Percentiles rank a stretch among this genome's conserved stretches.
Evolutionary conservation across 2,888 invertebrate species (phyloP).

Genomic region (Plusia festucae): DNA sequence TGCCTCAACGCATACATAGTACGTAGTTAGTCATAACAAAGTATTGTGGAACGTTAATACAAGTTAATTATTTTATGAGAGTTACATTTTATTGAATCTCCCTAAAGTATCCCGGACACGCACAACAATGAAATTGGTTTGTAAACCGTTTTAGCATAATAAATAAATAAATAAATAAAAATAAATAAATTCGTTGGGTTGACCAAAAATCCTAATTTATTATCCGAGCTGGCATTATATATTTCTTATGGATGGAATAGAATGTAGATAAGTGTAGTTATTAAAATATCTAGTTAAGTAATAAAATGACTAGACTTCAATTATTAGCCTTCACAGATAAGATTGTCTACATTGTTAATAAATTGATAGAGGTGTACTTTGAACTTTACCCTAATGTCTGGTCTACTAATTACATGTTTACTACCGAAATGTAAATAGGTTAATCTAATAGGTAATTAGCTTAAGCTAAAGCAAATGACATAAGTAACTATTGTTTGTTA

Average conservation of each 20-base stretch:
- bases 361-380: not conserved
- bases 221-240: not conserved
- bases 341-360: not conserved
- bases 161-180: no score
- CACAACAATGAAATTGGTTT: no score
- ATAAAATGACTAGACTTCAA: not conserved
- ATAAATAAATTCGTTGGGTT: no score
- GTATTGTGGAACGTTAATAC: no score
- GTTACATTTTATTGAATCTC: no score
- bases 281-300: not conserved
- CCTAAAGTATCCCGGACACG: no score
- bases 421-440: not conserved
- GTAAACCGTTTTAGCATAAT: no score
- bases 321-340: not conserved
- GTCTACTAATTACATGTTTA: not conserved
- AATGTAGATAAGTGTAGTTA: not conserved
- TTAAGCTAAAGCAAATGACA: not conserved
- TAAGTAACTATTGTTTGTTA: not conserved
- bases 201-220: no score
- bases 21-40: no score
- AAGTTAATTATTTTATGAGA: no score
- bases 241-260: not conserved
- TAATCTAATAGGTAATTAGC: not conserved
- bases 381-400: slow-evolving; percentile 1
- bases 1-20: no score